These are phyloP conservation scores for Conus canariensis DNA, from an alignment of 2,888 invertebrate species.

Conservation along the genomic window DNA sequence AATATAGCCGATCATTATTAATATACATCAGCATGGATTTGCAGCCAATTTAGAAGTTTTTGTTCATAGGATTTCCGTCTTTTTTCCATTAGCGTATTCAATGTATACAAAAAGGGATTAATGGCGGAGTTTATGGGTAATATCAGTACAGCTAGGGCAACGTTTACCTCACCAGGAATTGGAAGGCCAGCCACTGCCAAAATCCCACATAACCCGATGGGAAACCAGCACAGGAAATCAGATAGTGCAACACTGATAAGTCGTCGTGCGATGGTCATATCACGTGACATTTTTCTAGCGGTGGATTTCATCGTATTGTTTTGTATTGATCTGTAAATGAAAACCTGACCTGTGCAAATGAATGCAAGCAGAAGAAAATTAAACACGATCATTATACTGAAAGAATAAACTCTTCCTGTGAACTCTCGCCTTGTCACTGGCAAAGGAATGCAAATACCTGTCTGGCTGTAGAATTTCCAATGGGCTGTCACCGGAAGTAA, in stretches of 20 bases:
- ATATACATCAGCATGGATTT: neutral
- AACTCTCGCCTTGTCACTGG: neutral
- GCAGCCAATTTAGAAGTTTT: neutral
- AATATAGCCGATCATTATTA: no score
- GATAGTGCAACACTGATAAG: neutral
- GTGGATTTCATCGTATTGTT: neutral
- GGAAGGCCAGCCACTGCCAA: neutral
- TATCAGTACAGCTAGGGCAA: neutral
- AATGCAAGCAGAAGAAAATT: neutral
- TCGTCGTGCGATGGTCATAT: neutral
- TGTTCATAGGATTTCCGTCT: neutral
- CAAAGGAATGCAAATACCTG: neutral
- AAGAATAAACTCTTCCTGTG: neutral
- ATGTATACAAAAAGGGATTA: neutral
- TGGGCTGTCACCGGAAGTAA: neutral
- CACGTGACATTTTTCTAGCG: neutral
- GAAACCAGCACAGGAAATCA: conserved; percentile 15
- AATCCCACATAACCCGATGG: neutral
- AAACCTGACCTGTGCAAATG: neutral
- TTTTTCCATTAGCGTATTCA: neutral
- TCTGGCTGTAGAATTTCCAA: neutral
- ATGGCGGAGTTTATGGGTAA: conserved; percentile 1
- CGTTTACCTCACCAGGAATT: neutral
- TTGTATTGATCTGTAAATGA: neutral
- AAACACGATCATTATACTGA: neutral